These are phyloP conservation scores for Lysandra coridon DNA, from an alignment of 2,888 invertebrate genomes.

Conservation along the genomic window DNA sequence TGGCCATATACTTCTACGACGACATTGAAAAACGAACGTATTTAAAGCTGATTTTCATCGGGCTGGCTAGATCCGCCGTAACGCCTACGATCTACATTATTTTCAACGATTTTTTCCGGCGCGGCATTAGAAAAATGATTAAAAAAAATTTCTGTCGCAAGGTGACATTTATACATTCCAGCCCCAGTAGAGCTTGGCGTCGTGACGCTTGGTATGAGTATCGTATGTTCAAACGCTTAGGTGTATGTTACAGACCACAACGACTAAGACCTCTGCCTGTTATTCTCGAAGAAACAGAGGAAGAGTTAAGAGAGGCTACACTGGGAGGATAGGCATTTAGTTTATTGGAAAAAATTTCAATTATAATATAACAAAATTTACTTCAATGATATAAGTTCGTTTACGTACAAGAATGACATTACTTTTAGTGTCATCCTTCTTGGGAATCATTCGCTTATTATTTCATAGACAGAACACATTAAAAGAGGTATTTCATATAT, in stretches of 20 bases:
- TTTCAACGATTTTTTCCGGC: neutral
- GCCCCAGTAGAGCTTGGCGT: neutral
- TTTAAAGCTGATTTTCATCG: neutral
- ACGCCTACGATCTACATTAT: neutral
- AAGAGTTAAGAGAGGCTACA: neutral
- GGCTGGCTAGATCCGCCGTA: neutral
- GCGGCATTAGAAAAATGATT: neutral
- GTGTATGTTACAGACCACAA: neutral
- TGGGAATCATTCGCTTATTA: no score
- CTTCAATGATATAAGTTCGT: no score
- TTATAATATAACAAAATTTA: no score
- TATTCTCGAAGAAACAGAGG: neutral
- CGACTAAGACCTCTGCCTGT: neutral
- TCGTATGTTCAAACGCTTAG: neutral
- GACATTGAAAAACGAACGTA: neutral
- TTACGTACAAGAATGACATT: no score
- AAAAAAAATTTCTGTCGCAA: neutral
- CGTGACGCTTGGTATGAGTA: neutral
- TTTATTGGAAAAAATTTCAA: neutral
- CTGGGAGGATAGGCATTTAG: neutral
- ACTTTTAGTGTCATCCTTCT: no score
- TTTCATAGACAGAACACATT: no score
- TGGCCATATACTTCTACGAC: neutral
- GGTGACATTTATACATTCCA: neutral
- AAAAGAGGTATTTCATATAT: no score